Base-by-base conservation (phyloP, 2,113 vertebrate species). In the Catagonus wagneri region DNA sequence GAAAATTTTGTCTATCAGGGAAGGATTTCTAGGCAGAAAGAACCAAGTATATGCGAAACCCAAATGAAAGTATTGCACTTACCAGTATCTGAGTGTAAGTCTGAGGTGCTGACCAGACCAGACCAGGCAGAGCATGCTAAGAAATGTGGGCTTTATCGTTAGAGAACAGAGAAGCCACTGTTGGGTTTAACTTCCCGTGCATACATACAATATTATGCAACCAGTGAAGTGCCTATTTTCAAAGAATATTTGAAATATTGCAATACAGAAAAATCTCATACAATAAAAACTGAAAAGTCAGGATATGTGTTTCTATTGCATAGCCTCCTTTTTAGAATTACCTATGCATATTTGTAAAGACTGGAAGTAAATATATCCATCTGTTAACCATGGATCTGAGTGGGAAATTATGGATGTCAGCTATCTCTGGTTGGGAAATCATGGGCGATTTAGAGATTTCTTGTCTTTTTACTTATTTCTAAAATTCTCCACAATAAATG, bases 401-500 rank as follows among this genome's bases (percentile, higher is more conserved):
- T 95, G 17, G 60, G 29, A 63, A 92, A 80, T 72, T 91, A 39
- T 66, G 15, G 32, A 63, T 89, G 39, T 81, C 83, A 74, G 44
- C 66, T 56, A 44, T 69, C 63, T 76, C 29, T 52, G 25, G 19
- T 11, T 68, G 76, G 50, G 32, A 39, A 83, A 34, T 65, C 83
- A 54, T 44, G 22, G 25, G 54, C 76, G 39, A 75, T 75, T 79
- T 83, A 92, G 63, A 92, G 9, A 96, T 50, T 60, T 25, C 76
- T 92, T 93, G 27, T 87, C 19, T 23, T 39, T 69, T 93, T 90
- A 17, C 56, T 93, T 84, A 52, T 83, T 90, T 84, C 23, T 69
- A 60, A 80, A 56, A 69, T 78, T 89, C 9, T 86, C 19, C 17
- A 90, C 8, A 25, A 68, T 58, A 68, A 63, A 54, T 78, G 84